phyloP scores from a whole-genome alignment of 2,797 vertebrate genomes.

The Sphaeramia orbicularis region DNA sequence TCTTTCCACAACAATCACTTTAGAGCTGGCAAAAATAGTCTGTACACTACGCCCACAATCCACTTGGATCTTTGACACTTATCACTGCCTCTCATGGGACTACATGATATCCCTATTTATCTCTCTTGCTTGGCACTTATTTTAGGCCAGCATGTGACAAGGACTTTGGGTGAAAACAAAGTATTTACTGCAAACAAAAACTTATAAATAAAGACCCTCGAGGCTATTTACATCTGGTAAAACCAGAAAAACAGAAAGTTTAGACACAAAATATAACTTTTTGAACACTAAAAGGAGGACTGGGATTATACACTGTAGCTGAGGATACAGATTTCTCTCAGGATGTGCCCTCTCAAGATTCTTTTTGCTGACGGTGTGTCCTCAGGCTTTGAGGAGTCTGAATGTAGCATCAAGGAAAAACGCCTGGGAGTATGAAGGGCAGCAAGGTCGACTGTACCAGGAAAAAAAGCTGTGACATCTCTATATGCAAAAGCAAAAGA shows the following conservation, averaged over 20 bases:
- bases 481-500: conserved; percentile 33
- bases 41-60: conserved; percentile 9
- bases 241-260: neutral
- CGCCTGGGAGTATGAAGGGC: conserved; percentile 36
- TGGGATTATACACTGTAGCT: conserved; percentile 13
- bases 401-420: conserved; percentile 35
- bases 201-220: neutral
- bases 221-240: neutral
- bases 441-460: conserved; percentile 41
- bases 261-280: conserved; percentile 19
- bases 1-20: neutral
- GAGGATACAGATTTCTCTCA: conserved; percentile 31
- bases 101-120: neutral
- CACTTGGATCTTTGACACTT: neutral
- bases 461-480: conserved; percentile 39
- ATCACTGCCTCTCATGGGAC: neutral
- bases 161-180: neutral
- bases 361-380: conserved; percentile 50
- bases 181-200: no score
- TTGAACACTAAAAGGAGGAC: conserved; percentile 9
- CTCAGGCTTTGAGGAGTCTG: conserved; percentile 34
- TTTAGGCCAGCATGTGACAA: neutral
- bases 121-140: neutral
- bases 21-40: neutral
- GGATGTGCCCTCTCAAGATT: conserved; percentile 36